Evolutionary conservation across 2,888 invertebrate species (phyloP).

Genomic region (Odontothrips loti): DNA sequence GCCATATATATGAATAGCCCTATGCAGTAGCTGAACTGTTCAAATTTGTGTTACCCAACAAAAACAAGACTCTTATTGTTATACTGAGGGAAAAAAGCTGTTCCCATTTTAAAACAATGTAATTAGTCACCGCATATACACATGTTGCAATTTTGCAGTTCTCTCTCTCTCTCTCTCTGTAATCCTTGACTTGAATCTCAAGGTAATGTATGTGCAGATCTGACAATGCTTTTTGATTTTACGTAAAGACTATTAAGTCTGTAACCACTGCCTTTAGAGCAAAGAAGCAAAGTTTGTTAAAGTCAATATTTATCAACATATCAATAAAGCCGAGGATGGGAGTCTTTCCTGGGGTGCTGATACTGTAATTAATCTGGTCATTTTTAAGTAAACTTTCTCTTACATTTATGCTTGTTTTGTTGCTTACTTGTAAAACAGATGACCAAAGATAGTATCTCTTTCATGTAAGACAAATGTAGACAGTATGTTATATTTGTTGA

Average conservation of each 20-base stretch:
- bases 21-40: no score
- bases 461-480: neutral
- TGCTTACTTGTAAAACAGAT: neutral
- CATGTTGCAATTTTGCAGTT: neutral
- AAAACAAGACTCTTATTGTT: neutral
- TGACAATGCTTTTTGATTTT: no score
- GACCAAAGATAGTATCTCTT: neutral
- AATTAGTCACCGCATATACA: neutral
- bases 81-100: no score
- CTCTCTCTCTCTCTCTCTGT: neutral
- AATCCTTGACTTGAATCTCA: neutral
- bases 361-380: neutral
- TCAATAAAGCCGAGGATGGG: neutral
- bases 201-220: no score
- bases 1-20: neutral
- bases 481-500: neutral
- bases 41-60: no score
- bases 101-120: neutral
- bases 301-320: neutral
- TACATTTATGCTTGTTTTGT: neutral
- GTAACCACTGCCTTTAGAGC: no score
- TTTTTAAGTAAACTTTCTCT: neutral
- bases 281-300: no score
- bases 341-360: neutral
- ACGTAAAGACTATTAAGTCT: no score